phyloP scores from a whole-genome alignment of 2,888 invertebrate genomes.

The Rotaria macrura region DNA sequence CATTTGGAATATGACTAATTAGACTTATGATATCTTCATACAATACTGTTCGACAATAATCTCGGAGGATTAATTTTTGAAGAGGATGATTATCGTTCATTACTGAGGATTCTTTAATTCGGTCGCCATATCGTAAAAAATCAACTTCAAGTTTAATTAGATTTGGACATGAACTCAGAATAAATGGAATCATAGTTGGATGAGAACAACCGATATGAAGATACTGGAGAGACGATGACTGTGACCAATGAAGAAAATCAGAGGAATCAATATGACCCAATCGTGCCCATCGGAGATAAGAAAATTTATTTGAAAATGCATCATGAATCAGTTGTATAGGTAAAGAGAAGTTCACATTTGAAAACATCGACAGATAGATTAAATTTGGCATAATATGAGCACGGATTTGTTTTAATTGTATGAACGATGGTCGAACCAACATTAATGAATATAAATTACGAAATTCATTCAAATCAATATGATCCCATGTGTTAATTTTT shows the following conservation, averaged over 20 bases:
- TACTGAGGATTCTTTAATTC: neutral
- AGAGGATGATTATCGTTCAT: neutral
- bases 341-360: neutral
- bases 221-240: neutral
- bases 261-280: neutral
- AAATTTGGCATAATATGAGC: neutral
- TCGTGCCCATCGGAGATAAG: neutral
- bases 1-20: neutral
- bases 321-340: neutral
- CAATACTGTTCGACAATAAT: neutral
- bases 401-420: neutral
- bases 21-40: neutral
- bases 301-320: neutral
- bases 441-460: neutral
- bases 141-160: neutral
- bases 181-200: neutral
- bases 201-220: neutral
- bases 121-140: neutral
- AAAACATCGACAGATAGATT: neutral
- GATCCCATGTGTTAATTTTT: neutral
- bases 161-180: neutral
- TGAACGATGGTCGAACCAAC: neutral
- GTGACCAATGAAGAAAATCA: neutral
- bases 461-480: neutral
- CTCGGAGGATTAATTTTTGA: neutral